Conservation (phyloP, 2,797 vertebrate species). For the Philypnodon macrostomus region DNA sequence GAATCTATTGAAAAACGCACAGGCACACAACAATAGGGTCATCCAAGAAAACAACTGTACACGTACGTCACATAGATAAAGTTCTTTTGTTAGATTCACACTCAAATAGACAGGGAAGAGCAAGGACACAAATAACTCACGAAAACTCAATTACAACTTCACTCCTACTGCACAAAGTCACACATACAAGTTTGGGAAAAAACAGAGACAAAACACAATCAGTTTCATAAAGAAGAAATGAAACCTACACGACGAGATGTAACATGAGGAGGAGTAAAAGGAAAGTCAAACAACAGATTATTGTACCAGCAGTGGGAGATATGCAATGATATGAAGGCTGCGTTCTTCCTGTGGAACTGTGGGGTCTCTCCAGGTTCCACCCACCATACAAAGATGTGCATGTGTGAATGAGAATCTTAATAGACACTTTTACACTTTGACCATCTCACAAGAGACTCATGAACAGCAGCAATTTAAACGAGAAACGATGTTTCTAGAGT, state of each 20-base stretch:
- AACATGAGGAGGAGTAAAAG: constrained; percentile 29
- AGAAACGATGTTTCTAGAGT: too few relatives aligned
- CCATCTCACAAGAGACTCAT: too few relatives aligned
- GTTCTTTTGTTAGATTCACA: constrained; percentile 28
- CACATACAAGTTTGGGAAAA: constrained; percentile 14
- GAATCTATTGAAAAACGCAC: constrained; percentile 78
- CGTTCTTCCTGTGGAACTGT: too few relatives aligned
- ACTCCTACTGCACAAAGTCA: neutral
- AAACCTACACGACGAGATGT: constrained; percentile 31
- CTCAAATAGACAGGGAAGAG: constrained; percentile 27
- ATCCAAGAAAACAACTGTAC: constrained; percentile 1
- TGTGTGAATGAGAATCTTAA: too few relatives aligned
- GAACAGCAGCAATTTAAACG: too few relatives aligned
- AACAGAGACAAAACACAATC: constrained; percentile 9
- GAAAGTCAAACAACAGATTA: constrained; percentile 25
- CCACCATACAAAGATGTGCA: too few relatives aligned
- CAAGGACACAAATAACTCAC: constrained; percentile 18
- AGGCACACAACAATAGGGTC: constrained; percentile 26
- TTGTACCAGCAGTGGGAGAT: constrained; percentile 25
- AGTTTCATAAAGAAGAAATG: constrained; percentile 13
- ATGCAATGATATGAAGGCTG: too few relatives aligned
- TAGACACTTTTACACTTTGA: too few relatives aligned
- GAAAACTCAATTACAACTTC: constrained; percentile 43
- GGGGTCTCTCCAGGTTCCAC: too few relatives aligned
- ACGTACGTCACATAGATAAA: constrained; percentile 39